Percentiles rank a stretch among this genome's conserved stretches.
phyloP scores from a whole-genome alignment of 2,888 invertebrate species.

The Synanthedon formicaeformis region DNA sequence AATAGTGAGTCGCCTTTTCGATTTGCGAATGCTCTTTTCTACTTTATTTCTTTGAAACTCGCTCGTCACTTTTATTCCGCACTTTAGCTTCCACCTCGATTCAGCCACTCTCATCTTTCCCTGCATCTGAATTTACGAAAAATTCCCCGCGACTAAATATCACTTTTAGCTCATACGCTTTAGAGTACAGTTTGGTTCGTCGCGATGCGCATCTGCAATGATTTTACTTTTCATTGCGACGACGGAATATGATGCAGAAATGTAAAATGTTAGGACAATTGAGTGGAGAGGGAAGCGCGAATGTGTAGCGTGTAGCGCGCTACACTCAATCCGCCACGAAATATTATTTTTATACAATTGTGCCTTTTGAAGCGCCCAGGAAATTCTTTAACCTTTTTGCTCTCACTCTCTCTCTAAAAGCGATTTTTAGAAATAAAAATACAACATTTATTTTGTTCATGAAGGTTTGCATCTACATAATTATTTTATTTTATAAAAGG shows the following conservation, averaged over 20 bases:
- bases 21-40: slow-evolving; percentile 10
- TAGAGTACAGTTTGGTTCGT: slow-evolving; percentile 13
- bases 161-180: slow-evolving; percentile 10
- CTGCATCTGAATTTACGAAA: slow-evolving; percentile 53
- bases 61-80: slow-evolving; percentile 64
- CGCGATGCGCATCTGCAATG: slow-evolving; percentile 32
- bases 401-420: too few species aligned
- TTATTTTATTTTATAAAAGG: too few species aligned
- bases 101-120: slow-evolving; percentile 59
- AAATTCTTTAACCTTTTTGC: too few species aligned
- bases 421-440: too few species aligned
- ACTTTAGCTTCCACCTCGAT: slow-evolving; percentile 62
- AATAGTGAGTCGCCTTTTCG: not conserved
- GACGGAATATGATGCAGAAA: slow-evolving; percentile 65
- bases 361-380: slow-evolving; percentile 22
- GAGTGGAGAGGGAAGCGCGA: slow-evolving; percentile 44
- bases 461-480: too few species aligned
- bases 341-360: slow-evolving; percentile 28
- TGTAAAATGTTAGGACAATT: slow-evolving; percentile 67
- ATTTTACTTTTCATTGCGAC: slow-evolving; percentile 65
- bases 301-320: slow-evolving; percentile 37
- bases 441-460: too few species aligned
- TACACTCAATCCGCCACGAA: slow-evolving; percentile 24
- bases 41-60: slow-evolving; percentile 17
- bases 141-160: slow-evolving; percentile 10